Base-by-base conservation (phyloP, 2,113 vertebrate species). In the Hyperoodon ampullatus region DNA sequence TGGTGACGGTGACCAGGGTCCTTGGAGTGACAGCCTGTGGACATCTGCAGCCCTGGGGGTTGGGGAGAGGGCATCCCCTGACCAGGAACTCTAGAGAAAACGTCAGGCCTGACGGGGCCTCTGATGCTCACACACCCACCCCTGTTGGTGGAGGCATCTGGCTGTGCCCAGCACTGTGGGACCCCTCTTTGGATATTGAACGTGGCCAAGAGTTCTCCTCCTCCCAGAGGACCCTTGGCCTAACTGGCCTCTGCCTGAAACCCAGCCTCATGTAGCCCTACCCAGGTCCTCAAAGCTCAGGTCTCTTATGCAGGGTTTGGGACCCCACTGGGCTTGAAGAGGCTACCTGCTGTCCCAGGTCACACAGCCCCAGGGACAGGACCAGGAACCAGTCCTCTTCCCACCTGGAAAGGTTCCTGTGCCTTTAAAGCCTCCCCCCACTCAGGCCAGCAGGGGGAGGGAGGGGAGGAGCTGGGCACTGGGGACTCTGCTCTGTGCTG, bases 381-480 rank as follows among this genome's bases (percentile, higher is more conserved):
- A 39, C 60, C 28, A 14, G 15, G 42, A 66, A 44, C 44, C 35
- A 53, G 24, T 58, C 47, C 28, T 55, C 33, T n/a, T 77, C 66
- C 33, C 47, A 94, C 97, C 93, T 97, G 83, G 65, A 80, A n/a
- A 28, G 63, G 87, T n/a, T 93, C 82, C 96, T 97, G 96, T 90
- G 39, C 92, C 96, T 98, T 98, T 98, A 98, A 98, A 97, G 53
- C 89, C 63, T 93, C 78, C 89, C 86, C 87, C 97, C 35, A 81
- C 85, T 65, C 65, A 16, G 72, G 70, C 71, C 16, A 1, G 47
- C 74, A 16, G 19, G 8, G 66, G 84, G 47, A 77, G 33, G 58
- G 88, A 81, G 72, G 77, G 96, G 96, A 80, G 96, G 96, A 95
- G 95, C 92, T 82, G 86, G 50, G 93, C 47, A 6, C 1, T 44